Base-by-base conservation (phyloP, 2,113 vertebrate species). In the Sylvicapra grimmia region DNA sequence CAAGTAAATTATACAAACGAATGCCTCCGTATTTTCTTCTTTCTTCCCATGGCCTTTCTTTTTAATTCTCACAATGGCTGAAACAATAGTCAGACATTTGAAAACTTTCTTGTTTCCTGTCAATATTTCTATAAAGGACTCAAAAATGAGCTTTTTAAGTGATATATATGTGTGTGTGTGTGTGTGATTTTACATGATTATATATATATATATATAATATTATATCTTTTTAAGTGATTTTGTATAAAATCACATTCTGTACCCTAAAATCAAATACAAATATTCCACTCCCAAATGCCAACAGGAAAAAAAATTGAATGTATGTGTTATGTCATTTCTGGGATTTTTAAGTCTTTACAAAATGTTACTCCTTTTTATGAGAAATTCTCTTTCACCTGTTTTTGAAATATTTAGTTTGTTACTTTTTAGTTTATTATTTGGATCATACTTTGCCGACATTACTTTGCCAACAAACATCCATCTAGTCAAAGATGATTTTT, bases 81-180 rank as follows among this genome's bases (percentile, higher is more conserved):
- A 13, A 89, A 33, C 29, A 80, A 14, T 58, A 47, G 49, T 87
- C 54, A 72, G 72, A 83, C 91, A 63, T 53, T 59, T 65, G 40
- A 89, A 51, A 59, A 82, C 10, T 92, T 75, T 68, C n/a, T 86
- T 90, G 15, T 83, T 93, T 77, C 36, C n/a, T 44, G 40, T 89
- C 33, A 65, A 51, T 16, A 31, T 72, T 1, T 91, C 84, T 80
- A 27, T 75, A 40, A 29, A 23, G 19, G n/a, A 49, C 51, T 88
- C 40, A 86, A 51, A 94, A 88, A 12, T 75, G 13, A 59, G 8
- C 9, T 31, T 91, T 61, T 86, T 58, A 75, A 77, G 11, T 53
- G 2, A 58, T 54, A 8, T 7, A 0, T 40, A 1, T 40, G 3
- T 75, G 65, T 19, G 33, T 65, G 4, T 68, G 4, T n/a, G 0